Conservation (phyloP, 53 echinoderm and acorn worm species). For the Paracentrotus lividus region DNA sequence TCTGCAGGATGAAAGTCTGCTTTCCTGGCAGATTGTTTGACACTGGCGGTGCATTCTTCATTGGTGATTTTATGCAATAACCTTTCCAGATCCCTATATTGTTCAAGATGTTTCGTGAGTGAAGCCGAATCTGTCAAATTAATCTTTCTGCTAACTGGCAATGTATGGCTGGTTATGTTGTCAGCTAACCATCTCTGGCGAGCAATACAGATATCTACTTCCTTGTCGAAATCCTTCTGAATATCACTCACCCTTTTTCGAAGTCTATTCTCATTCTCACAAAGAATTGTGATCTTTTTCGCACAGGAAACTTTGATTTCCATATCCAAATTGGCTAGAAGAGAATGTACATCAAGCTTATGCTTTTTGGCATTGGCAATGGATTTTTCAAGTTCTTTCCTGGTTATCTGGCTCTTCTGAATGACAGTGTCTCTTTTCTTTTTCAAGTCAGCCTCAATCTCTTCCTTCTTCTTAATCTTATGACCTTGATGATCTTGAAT, state of each 20-base stretch:
- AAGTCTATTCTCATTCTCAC: background rate
- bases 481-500: background rate
- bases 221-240: background rate
- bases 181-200: background rate
- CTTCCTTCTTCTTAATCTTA: background rate
- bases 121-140: background rate
- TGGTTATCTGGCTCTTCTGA: background rate
- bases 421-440: background rate
- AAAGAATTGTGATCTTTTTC: background rate
- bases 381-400: background rate
- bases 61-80: background rate
- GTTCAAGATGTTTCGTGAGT: background rate
- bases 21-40: background rate
- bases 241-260: background rate
- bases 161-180: background rate
- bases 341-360: background rate
- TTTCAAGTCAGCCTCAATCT: background rate
- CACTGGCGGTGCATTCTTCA: background rate
- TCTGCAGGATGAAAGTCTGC: background rate
- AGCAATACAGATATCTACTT: background rate
- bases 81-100: background rate
- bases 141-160: background rate
- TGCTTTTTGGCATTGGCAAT: background rate
- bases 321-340: background rate
- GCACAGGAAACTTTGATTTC: background rate